A percentile compares a stretch with the other conserved stretches of the same genome.
These are phyloP conservation scores for Osmerus mordax DNA, from an alignment of 2,113 vertebrate genomes.

Conservation along the genomic window DNA sequence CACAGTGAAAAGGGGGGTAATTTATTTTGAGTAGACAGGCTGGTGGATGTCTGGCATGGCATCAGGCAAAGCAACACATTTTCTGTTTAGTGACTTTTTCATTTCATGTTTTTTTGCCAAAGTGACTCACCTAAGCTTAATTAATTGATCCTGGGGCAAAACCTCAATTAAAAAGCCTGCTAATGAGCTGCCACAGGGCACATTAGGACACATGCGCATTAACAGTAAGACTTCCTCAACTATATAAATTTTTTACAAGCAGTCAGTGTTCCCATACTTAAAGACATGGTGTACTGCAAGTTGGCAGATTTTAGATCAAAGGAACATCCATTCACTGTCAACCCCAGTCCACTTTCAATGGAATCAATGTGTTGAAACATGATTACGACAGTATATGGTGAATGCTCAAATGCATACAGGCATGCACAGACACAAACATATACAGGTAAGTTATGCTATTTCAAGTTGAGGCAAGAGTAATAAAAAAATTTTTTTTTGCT, in stretches of 20 bases:
- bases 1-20: too few relatives aligned
- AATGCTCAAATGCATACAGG: too few relatives aligned
- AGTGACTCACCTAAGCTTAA: background rate
- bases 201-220: slow-evolving; percentile 7
- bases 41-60: too few relatives aligned
- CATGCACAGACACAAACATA: too few relatives aligned
- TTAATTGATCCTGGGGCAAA: background rate
- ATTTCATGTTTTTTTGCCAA: too few relatives aligned
- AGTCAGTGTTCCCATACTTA: background rate
- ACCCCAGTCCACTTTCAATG: background rate
- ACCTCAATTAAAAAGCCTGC: background rate
- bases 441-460: too few relatives aligned
- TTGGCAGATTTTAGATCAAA: background rate
- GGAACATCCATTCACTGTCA: background rate
- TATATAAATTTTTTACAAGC: background rate
- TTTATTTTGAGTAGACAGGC: too few relatives aligned
- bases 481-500: background rate
- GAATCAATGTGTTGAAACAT: too few relatives aligned
- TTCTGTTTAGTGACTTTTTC: too few relatives aligned
- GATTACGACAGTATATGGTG: too few relatives aligned
- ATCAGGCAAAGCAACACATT: too few relatives aligned
- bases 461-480: too few relatives aligned
- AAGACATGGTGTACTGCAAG: background rate
- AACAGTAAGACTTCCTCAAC: background rate
- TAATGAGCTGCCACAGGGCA: background rate